Evolutionary conservation across 2,113 vertebrate genomes (phyloP).

Genomic region (Ariopsis seemanni): DNA sequence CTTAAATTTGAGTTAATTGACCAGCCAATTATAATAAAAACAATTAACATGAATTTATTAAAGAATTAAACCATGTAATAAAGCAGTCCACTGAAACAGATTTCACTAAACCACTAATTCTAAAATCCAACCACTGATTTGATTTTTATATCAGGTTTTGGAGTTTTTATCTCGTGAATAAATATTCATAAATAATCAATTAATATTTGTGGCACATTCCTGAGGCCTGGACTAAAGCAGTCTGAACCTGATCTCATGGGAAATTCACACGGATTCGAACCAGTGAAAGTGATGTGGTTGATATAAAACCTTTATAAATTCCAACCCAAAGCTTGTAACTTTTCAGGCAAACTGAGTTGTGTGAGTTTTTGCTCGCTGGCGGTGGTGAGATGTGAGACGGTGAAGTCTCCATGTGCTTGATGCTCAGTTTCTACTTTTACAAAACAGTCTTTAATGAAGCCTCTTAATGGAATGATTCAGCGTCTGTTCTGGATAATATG

Average conservation of each 20-base stretch:
- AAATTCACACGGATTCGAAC: background rate
- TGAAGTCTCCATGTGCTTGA: background rate
- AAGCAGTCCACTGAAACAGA: background rate
- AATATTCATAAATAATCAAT: too few relatives aligned
- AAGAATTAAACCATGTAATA: background rate
- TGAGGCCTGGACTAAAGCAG: background rate
- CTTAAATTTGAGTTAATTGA: background rate
- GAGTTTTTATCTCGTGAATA: background rate
- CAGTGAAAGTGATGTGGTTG: background rate
- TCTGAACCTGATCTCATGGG: background rate
- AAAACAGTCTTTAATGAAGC: constrained; percentile 5
- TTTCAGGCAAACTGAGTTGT: background rate
- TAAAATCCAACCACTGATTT: background rate
- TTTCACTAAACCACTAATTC: background rate
- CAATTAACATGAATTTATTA: background rate
- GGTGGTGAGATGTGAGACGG: background rate
- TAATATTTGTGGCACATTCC: background rate
- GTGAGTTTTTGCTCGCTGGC: background rate
- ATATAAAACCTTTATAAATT: background rate
- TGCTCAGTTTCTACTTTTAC: constrained; percentile 3
- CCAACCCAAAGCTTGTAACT: background rate
- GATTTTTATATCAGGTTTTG: background rate
- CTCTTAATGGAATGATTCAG: background rate
- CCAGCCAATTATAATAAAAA: background rate
- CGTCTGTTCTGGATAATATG: background rate